phyloP scores from a whole-genome alignment of 64 coral and sea anemone species.

The Actinia tenebrosa region DNA sequence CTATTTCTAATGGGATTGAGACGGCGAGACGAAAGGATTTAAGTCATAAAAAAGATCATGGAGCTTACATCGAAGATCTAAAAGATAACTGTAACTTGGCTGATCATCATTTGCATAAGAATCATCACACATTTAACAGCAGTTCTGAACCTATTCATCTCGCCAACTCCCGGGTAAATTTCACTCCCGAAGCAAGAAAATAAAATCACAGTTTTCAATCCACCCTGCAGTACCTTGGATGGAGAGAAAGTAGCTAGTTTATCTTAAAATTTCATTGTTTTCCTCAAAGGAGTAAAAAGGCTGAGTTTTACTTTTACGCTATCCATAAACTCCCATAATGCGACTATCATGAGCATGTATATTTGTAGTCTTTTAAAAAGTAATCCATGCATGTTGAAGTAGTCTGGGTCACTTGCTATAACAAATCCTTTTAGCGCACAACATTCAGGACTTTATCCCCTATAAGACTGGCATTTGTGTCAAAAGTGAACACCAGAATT shows the following conservation, averaged over 20 bases:
- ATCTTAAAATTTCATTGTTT: neutral
- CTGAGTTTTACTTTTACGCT: too few relatives aligned
- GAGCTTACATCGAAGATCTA: neutral
- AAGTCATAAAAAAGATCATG: neutral
- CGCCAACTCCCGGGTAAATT: neutral
- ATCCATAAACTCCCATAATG: neutral
- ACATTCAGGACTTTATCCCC: too few relatives aligned
- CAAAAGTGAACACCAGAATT: too few relatives aligned
- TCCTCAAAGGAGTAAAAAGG: too few relatives aligned
- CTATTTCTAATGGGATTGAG: neutral
- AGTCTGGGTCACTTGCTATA: too few relatives aligned
- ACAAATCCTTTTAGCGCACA: too few relatives aligned
- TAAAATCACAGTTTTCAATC: neutral
- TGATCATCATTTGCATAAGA: neutral
- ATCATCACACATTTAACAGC: neutral
- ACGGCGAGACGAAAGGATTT: neutral
- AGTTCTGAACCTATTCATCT: neutral
- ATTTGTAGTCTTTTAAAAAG: neutral
- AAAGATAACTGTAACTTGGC: neutral
- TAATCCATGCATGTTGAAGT: neutral
- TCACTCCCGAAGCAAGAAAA: neutral
- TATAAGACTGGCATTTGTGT: too few relatives aligned
- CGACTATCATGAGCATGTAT: neutral
- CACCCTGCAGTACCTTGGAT: neutral
- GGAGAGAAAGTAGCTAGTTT: neutral